Evolutionary conservation across 23 tunicate species (phyloP), one percentile per base, ranked within the genome.

Genomic region (Ciona savignyi): DNA sequence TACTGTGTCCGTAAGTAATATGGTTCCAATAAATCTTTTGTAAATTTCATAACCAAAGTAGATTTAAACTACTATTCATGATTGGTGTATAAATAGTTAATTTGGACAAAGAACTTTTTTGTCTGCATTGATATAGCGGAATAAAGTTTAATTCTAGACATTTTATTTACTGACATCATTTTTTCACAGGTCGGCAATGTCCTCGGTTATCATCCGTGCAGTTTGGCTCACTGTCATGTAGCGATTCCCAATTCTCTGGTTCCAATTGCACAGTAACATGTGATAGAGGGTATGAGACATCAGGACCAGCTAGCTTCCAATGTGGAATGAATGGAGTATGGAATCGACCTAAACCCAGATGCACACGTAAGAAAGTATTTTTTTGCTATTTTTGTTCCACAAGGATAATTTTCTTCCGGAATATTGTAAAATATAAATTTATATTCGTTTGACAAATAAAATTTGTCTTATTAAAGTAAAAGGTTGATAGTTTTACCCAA

Each of bases 201-300:
- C 30, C 25, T 4, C 48, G 48, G 23, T 56, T 83, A 30, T 33
- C 81, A 0, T 48, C 30, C 3, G 3, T 71, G 0, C 28, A 29
- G 23, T 30, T 51, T 34, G 96, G 96, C 2, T 30, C 27, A 42
- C 29, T 83, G 29, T 61, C 32, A 25, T 89, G 96, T 68, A 72
- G 84, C 3, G 84, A 83, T 33, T 73, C 25, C 3, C 25, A 15
- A 29, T 89, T 27, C 49, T 67, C 84, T 2, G 88, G 84, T 32
- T 83, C 89, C 0, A 68, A 26, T 22, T 89, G 96, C 67, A 74
- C 76, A 4, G 78, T 63, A 24, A 31, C 28, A 33, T 89, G 96
- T 67, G 74, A 82, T 62, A 34, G 72, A 23, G 96, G 96, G 1
- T 78, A 78, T 30, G 33, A 74, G n/a, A 25, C 67, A 0, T 30